Evolutionary conservation across 2,797 vertebrate species (phyloP), one percentile per base, ranked within the genome.

Genomic region (Anguilla marmorata): DNA sequence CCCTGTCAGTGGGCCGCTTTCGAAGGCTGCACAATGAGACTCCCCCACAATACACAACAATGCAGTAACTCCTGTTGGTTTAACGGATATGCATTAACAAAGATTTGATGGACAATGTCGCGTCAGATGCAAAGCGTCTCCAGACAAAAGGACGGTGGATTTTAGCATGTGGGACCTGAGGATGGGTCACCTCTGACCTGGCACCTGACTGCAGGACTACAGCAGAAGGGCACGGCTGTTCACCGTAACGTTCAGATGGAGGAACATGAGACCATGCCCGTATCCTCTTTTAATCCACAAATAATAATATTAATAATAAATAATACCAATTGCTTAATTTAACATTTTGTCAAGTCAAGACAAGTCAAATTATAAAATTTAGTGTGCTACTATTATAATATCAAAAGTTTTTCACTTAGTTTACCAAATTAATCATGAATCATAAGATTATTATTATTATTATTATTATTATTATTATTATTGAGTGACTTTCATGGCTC

Each of bases 41-140:
- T 79, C 69, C 16, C 37, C n/a, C 14, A 74, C 85, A 76, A 85
- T 24, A 60, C 83, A n/a, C 52, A 66, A 83, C 45, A 80, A 80
- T 80, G 24, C 19, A 80, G 48, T 45, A 45, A 48, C 5, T 48
- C 41, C 30, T 9, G 76, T 24, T 8, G 4, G 41, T 48, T 48
- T 45, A 48, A 45, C 9, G 21, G 37, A 48, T 9, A 3, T 48
- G 41, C 48, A 80, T 80, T 76, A 48, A 24, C 76, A 8, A 9
- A 19, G 41, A 80, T n/a, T 80, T 5, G n/a, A 80, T 50, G 3
- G 24, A 50, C 41, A 37, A 56, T 56, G 8, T 50, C 41, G 24
- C 7, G 19, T 41, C 41, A 80, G 76, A 48, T 48, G 76, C 76
- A 21, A 45, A 45, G 19, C 9, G 48, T 80, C 24, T 80, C 41